phyloP scores from a whole-genome alignment of 2,113 vertebrate species.

The Anser cygnoides region DNA sequence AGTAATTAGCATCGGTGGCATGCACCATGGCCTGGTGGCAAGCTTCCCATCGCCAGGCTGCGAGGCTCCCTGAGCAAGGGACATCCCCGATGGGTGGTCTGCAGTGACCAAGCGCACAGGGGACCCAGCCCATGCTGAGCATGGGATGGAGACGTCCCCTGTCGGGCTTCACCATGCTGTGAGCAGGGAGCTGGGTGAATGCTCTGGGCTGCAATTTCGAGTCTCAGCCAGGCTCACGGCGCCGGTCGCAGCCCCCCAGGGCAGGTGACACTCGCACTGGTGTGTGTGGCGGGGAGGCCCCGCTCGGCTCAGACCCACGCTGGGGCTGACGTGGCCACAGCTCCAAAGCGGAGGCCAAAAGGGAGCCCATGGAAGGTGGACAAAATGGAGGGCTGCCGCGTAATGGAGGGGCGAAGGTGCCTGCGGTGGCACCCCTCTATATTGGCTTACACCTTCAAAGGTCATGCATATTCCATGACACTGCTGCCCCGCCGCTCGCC shows the following conservation, averaged over 20 bases:
- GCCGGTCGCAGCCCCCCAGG: background rate
- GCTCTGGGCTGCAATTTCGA: background rate
- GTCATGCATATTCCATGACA: conserved; percentile 63
- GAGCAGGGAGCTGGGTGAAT: background rate
- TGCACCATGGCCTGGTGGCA: background rate
- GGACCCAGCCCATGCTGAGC: background rate
- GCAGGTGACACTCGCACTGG: background rate
- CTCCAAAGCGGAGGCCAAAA: background rate
- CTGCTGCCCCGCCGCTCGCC: background rate
- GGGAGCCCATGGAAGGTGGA: background rate
- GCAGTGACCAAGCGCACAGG: background rate
- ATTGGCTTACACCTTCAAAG: conserved; percentile 67
- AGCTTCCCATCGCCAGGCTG: background rate
- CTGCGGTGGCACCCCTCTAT: background rate
- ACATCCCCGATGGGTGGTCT: background rate
- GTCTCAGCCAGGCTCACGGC: background rate
- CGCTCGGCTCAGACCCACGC: background rate
- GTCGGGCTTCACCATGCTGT: background rate
- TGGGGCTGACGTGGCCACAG: background rate
- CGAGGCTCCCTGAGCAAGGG: background rate
- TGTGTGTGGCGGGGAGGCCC: background rate
- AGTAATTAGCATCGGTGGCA: background rate
- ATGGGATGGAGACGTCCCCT: background rate
- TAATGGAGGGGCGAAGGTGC: conserved; percentile 36
- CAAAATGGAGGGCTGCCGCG: conserved; percentile 12